Percentiles rank a stretch among this genome's conserved stretches.
phyloP scores from a whole-genome alignment of 2,797 vertebrate species.

The Acanthornis magna region DNA sequence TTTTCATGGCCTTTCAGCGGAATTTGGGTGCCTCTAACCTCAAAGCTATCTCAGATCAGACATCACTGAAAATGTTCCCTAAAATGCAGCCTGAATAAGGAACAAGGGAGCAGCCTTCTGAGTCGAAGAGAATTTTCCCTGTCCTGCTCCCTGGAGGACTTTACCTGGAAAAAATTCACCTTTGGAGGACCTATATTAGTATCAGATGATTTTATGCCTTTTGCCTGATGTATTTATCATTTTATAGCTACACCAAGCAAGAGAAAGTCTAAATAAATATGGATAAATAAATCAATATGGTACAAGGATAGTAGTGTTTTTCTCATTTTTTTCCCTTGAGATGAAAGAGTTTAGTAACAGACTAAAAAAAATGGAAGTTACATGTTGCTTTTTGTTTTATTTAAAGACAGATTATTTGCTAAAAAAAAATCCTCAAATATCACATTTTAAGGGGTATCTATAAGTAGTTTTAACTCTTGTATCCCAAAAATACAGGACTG shows the following conservation, averaged over 20 bases:
- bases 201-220: neutral
- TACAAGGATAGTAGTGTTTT: neutral
- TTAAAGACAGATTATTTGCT: neutral
- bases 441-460: neutral
- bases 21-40: neutral
- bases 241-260: neutral
- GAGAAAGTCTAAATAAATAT: neutral
- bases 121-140: neutral
- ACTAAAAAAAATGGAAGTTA: neutral
- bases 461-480: neutral
- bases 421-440: neutral
- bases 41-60: neutral
- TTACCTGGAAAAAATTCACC: neutral
- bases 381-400: neutral
- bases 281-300: neutral
- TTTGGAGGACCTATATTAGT: neutral
- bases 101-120: neutral
- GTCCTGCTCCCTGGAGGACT: neutral
- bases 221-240: neutral
- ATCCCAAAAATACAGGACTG: neutral
- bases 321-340: fast-evolving
- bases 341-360: neutral
- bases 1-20: neutral
- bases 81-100: neutral
- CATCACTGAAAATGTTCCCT: neutral